Evolutionary conservation across 1,140 invertebrate genomes (phyloP).

Genomic region (Araneus ventricosus): DNA sequence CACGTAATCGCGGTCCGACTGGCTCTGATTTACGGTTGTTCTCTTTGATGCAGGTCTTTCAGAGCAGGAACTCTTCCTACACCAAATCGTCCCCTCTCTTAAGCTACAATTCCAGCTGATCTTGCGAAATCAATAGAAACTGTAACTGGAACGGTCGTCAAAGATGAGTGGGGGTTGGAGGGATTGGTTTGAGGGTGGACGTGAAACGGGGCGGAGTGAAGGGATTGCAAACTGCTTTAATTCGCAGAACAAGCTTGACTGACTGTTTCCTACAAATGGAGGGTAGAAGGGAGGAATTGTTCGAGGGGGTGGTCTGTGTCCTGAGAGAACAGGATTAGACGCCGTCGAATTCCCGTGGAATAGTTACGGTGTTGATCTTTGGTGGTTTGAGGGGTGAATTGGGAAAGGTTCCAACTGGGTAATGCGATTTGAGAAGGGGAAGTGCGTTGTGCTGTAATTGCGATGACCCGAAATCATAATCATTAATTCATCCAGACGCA

Average conservation of each 20-base stretch:
- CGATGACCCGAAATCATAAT: background rate
- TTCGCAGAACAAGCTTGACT: slow-evolving; percentile 59
- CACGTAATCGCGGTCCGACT: background rate
- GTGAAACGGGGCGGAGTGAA: background rate
- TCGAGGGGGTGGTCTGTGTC: background rate
- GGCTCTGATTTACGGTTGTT: slow-evolving; percentile 41
- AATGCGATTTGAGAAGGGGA: slow-evolving; percentile 28
- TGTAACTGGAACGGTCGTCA: slow-evolving; percentile 34
- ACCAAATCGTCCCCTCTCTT: slow-evolving; percentile 19
- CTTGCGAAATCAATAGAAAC: slow-evolving; percentile 47
- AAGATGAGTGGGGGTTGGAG: background rate
- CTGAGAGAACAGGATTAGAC: slow-evolving; percentile 12
- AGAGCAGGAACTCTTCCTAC: slow-evolving; percentile 13
- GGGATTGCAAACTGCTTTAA: slow-evolving; percentile 50
- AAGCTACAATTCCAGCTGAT: slow-evolving; percentile 41
- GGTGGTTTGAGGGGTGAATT: slow-evolving; percentile 17
- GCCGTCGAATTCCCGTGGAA: background rate
- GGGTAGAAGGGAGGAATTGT: background rate
- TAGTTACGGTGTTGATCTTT: slow-evolving; percentile 46
- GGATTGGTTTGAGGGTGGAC: background rate
- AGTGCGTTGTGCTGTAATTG: background rate
- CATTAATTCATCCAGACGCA: slow-evolving; percentile 13
- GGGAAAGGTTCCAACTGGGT: slow-evolving; percentile 5
- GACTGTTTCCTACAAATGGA: slow-evolving; percentile 20
- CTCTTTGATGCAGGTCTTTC: slow-evolving; percentile 29